These are phyloP conservation scores for Peromyscus eremicus DNA, from an alignment of 2,797 vertebrate species.

Conservation along the genomic window DNA sequence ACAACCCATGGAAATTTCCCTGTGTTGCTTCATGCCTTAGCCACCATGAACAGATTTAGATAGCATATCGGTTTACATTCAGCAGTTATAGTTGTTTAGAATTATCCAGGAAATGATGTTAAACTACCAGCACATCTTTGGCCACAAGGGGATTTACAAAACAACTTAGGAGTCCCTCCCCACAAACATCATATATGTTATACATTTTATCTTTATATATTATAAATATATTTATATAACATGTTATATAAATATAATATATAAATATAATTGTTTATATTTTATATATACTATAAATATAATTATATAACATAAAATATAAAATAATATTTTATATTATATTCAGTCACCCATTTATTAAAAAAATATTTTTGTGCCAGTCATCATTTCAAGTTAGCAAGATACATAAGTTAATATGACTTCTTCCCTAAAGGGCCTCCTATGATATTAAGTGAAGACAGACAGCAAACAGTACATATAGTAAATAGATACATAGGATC, in stretches of 20 bases:
- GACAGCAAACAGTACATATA: not conserved
- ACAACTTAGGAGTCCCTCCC: not conserved
- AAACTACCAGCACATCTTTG: not conserved
- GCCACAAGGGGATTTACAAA: not conserved
- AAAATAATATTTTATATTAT: too few relatives aligned
- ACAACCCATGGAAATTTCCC: not conserved
- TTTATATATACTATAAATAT: too few relatives aligned
- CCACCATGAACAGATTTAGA: not conserved
- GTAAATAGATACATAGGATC: not conserved
- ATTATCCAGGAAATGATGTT: not conserved
- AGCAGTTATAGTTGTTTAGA: not conserved
- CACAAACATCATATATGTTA: not conserved
- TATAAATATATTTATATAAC: too few relatives aligned
- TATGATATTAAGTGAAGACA: not conserved
- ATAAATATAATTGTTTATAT: too few relatives aligned
- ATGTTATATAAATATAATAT: too few relatives aligned
- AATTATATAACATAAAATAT: too few relatives aligned
- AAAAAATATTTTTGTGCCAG: constrained; percentile 3
- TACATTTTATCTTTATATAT: not conserved
- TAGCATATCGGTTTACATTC: not conserved
- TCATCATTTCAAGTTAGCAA: constrained; percentile 4
- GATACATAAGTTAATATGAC: not conserved
- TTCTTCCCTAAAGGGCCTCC: not conserved
- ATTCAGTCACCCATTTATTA: not conserved
- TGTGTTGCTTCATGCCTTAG: not conserved